Percentiles rank a stretch among this genome's conserved stretches.
phyloP scores from a whole-genome alignment of 2,113 vertebrate genomes.

The Scopus umbretta region DNA sequence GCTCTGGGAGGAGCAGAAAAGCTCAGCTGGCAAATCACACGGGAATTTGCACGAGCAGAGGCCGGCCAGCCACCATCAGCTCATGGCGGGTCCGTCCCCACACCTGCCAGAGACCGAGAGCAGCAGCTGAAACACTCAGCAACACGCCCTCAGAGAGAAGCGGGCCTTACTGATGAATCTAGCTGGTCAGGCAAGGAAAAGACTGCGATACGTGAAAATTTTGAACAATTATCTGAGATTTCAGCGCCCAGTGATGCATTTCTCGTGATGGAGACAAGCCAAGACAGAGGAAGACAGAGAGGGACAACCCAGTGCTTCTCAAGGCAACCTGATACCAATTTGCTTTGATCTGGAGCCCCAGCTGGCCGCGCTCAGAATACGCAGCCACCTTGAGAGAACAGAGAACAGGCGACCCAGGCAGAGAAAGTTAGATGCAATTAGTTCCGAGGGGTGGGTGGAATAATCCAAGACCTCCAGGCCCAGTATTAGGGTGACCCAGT shows the following conservation, averaged over 20 bases:
- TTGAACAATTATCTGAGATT: neutral
- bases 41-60: neutral
- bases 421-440: slow-evolving; percentile 45
- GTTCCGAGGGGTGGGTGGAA: neutral
- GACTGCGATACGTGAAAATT: fast-evolving
- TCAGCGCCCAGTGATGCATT: neutral
- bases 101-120: neutral
- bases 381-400: neutral
- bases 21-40: neutral
- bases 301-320: neutral
- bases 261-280: neutral
- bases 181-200: neutral
- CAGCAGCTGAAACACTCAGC: neutral
- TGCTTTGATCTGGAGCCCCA: neutral
- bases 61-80: neutral
- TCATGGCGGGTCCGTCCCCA: neutral
- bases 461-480: neutral
- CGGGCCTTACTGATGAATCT: neutral
- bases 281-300: neutral
- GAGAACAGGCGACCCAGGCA: neutral
- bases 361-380: neutral
- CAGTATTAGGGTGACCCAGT: slow-evolving; percentile 28
- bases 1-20: neutral
- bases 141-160: neutral
- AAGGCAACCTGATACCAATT: neutral